phyloP scores from a whole-genome alignment of 1,140 invertebrate genomes.

The Grapholita molesta region DNA sequence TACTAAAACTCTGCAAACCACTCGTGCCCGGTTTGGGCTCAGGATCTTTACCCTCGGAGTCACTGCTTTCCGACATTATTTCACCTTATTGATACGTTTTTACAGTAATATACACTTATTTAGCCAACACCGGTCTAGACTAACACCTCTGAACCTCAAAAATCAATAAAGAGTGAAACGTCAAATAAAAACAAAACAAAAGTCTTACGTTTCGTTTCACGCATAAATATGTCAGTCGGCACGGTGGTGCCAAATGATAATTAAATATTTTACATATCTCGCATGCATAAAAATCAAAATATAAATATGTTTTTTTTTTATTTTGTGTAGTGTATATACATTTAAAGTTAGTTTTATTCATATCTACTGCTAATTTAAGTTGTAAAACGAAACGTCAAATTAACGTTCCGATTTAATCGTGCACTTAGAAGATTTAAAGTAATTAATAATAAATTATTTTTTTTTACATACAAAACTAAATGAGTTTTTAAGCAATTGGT shows the following conservation, averaged over 20 bases:
- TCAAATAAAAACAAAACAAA: not conserved
- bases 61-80: slow-evolving; percentile 40
- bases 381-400: not conserved
- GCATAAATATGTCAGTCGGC: not conserved
- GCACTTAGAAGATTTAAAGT: not conserved
- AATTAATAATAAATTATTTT: not conserved
- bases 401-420: slow-evolving; percentile 8
- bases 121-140: not conserved
- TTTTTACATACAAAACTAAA: not conserved
- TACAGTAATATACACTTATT: not conserved
- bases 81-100: not conserved
- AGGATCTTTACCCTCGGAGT: slow-evolving; percentile 36
- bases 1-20: not conserved
- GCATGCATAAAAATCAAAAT: not conserved
- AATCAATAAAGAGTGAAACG: slow-evolving; percentile 13
- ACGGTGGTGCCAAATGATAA: not conserved
- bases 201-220: not conserved
- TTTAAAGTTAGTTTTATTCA: too few relatives aligned
- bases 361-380: too few relatives aligned
- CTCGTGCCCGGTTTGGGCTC: not conserved
- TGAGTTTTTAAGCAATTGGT: not conserved
- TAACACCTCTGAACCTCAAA: not conserved
- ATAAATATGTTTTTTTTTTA: not conserved
- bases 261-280: not conserved
- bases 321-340: not conserved